phyloP scores from a whole-genome alignment of 2,113 vertebrate species.

The Lutjanus erythropterus region DNA sequence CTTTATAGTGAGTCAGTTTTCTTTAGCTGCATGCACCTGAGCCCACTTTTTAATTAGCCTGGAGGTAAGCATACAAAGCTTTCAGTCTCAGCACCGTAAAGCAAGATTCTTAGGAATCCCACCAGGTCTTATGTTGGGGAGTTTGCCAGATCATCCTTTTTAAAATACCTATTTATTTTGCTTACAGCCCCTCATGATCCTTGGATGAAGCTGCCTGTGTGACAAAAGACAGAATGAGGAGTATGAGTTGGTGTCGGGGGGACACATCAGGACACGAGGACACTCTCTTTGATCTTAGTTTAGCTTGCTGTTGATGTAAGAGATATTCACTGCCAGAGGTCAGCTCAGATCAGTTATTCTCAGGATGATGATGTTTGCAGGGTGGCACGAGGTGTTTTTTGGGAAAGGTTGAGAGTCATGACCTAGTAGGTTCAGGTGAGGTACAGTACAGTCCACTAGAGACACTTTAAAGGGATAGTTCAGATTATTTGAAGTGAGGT shows the following conservation, averaged over 20 bases:
- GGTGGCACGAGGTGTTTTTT: not conserved
- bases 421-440: not conserved
- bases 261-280: not conserved
- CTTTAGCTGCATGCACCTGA: not conserved
- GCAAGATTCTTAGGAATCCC: not conserved
- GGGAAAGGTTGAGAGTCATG: not conserved
- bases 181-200: not conserved
- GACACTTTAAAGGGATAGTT: too few species aligned
- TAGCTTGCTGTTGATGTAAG: slow-evolving; percentile 30
- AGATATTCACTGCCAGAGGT: not conserved
- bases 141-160: not conserved
- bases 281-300: slow-evolving; percentile 39
- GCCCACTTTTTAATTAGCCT: not conserved
- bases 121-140: not conserved
- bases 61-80: not conserved
- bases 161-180: not conserved
- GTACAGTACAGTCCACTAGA: not conserved
- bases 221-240: not conserved
- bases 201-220: slow-evolving; percentile 6
- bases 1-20: not conserved
- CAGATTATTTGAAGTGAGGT: too few species aligned
- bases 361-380: not conserved
- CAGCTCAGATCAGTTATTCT: slow-evolving; percentile 12
- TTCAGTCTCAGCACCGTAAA: not conserved
- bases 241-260: not conserved